Percentiles rank a stretch among this genome's conserved stretches.
Conservation (phyloP, 2,113 vertebrate species). For the Rhinopithecus roxellana region DNA sequence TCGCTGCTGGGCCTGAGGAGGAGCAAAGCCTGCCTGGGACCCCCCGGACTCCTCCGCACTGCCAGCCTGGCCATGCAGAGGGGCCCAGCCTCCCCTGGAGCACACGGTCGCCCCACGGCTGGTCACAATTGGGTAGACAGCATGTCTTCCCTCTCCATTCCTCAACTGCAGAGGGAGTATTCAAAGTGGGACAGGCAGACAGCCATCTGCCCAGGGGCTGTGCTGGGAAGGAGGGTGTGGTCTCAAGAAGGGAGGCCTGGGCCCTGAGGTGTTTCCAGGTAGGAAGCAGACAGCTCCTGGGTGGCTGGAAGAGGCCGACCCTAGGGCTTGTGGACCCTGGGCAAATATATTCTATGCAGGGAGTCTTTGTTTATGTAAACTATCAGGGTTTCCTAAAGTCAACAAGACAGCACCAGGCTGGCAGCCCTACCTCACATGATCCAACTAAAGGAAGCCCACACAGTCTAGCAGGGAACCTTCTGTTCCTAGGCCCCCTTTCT, state of each 20-base stretch:
- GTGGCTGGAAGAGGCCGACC: neutral
- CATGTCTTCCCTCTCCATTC: too few relatives aligned
- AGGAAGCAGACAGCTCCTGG: rapidly evolving
- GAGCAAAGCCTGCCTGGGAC: neutral
- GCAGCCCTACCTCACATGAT: neutral
- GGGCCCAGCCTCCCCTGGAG: neutral
- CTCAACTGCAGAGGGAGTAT: too few relatives aligned
- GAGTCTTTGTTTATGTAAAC: neutral
- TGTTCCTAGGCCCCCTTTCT: neutral
- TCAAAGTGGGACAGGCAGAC: too few relatives aligned
- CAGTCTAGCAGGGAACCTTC: neutral
- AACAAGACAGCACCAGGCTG: neutral
- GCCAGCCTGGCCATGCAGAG: too few relatives aligned
- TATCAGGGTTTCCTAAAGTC: neutral
- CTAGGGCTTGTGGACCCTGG: rapidly evolving
- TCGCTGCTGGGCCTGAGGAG: neutral
- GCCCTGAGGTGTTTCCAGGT: neutral
- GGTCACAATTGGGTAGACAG: neutral
- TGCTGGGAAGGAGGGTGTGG: neutral
- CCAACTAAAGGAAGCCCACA: neutral
- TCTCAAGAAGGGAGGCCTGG: neutral
- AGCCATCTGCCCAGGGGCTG: rapidly evolving
- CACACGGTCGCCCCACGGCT: neutral
- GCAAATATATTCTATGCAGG: neutral
- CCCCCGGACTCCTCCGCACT: neutral